phyloP scores from a whole-genome alignment of 92 coral and sea anemone species.

The Porites rus region DNA sequence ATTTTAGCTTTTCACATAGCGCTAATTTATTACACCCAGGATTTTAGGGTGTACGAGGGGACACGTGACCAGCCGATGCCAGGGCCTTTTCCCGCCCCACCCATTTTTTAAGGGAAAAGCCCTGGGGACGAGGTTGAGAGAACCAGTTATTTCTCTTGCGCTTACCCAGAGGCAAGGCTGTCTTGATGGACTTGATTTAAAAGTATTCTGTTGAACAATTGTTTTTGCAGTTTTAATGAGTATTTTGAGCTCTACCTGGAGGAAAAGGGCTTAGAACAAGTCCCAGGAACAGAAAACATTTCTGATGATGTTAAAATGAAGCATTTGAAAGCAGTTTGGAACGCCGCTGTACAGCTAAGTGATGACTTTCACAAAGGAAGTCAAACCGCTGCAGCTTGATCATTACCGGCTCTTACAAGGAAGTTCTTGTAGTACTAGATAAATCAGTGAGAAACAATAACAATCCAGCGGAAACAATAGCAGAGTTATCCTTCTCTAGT shows the following conservation, averaged over 20 bases:
- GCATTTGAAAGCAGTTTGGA: constrained; percentile 44
- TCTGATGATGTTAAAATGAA: constrained; percentile 18
- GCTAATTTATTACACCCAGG: no score
- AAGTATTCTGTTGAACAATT: not conserved
- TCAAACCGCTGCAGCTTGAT: constrained; percentile 5
- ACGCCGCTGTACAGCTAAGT: constrained; percentile 38
- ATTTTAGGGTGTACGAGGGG: no score
- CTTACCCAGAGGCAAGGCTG: no score
- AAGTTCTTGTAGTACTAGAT: not conserved
- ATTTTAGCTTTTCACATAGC: no score
- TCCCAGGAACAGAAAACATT: constrained; percentile 44
- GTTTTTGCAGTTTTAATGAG: constrained; percentile 31
- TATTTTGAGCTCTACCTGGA: constrained; percentile 40
- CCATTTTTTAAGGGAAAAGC: no score
- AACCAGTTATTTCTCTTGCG: no score
- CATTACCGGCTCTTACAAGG: not conserved
- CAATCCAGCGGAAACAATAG: not conserved
- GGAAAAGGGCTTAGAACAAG: constrained; percentile 24
- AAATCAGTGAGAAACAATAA: not conserved
- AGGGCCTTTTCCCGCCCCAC: no score
- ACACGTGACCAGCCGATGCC: no score
- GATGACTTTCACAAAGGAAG: constrained; percentile 34
- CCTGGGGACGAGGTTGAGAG: no score
- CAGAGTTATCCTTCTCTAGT: not conserved
- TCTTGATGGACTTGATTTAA: not conserved